Conservation (phyloP, 2,888 invertebrate species). For the Hydrotaea cyrtoneurina region DNA sequence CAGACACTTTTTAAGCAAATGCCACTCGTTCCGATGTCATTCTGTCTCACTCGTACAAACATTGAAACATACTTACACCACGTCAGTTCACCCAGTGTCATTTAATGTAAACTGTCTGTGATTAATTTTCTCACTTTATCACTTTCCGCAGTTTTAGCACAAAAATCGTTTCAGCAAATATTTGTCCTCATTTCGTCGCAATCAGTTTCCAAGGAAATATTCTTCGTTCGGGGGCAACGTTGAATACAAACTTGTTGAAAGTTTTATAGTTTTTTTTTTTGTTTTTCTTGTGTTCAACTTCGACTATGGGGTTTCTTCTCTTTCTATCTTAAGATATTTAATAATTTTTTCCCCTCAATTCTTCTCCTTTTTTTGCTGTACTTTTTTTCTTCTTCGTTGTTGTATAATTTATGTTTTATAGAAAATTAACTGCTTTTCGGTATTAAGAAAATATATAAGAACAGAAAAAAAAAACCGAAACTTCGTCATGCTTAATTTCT, state of each 20-base stretch:
- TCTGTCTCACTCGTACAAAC: not conserved
- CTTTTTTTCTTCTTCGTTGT: conserved; percentile 24
- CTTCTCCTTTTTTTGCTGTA: conserved; percentile 5
- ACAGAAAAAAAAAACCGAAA: conserved; percentile 46
- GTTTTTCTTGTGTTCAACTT: conserved; percentile 11
- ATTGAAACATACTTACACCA: not conserved
- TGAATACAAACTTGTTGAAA: conserved; percentile 61
- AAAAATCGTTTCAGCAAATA: conserved; percentile 57
- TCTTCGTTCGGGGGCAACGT: not conserved
- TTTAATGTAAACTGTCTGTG: conserved; percentile 66
- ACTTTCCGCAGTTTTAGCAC: conserved; percentile 58
- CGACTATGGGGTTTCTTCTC: conserved; percentile 12
- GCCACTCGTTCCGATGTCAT: conserved; percentile 54
- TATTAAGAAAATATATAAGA: conserved; percentile 15
- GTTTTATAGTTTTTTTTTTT: conserved; percentile 57
- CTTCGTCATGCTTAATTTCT: conserved; percentile 60
- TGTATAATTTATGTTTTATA: conserved; percentile 64
- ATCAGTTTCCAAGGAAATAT: conserved; percentile 49
- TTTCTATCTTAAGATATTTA: conserved; percentile 27
- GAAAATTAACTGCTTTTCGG: conserved; percentile 63
- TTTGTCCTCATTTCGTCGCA: conserved; percentile 53
- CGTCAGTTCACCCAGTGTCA: conserved; percentile 36
- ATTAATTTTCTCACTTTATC: conserved; percentile 68
- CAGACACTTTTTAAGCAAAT: conserved; percentile 65
- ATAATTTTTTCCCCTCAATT: conserved; percentile 29